These are phyloP conservation scores for Onychomys arenicola DNA, from an alignment of 2,797 vertebrate species.

Conservation along the genomic window DNA sequence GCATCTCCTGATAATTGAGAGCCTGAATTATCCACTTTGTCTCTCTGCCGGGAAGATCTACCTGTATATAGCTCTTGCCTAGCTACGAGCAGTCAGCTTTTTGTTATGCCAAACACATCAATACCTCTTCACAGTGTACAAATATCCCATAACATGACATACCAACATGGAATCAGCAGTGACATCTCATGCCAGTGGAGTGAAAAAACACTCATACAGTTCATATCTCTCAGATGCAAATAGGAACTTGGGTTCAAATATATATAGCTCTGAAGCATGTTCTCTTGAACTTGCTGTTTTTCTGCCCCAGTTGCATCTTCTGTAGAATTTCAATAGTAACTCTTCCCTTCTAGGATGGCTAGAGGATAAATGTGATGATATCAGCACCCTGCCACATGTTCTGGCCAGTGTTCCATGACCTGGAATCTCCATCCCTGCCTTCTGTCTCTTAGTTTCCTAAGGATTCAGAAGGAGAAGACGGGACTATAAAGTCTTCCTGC, in stretches of 20 bases:
- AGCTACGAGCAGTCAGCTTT: background rate
- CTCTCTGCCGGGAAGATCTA: background rate
- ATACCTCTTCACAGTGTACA: background rate
- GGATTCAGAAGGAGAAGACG: background rate
- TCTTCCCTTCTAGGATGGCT: background rate
- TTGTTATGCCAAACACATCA: background rate
- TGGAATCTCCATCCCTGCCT: fast-evolving
- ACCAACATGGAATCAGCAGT: background rate
- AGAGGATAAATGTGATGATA: background rate
- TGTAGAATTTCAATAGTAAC: background rate
- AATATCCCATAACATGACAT: background rate
- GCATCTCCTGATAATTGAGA: background rate
- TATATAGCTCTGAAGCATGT: background rate
- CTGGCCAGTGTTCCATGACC: background rate
- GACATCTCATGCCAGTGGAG: background rate
- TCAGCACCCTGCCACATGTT: background rate
- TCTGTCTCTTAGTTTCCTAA: background rate
- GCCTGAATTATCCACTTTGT: background rate
- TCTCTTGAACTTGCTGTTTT: background rate
- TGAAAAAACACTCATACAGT: background rate
- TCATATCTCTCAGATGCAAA: background rate
- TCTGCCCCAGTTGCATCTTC: background rate
- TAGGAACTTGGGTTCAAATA: background rate
- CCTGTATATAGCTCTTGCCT: background rate
- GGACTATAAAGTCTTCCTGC: background rate